These are phyloP conservation scores for Scaptomyza flava DNA, from an alignment of 2,888 invertebrate species.

Conservation along the genomic window DNA sequence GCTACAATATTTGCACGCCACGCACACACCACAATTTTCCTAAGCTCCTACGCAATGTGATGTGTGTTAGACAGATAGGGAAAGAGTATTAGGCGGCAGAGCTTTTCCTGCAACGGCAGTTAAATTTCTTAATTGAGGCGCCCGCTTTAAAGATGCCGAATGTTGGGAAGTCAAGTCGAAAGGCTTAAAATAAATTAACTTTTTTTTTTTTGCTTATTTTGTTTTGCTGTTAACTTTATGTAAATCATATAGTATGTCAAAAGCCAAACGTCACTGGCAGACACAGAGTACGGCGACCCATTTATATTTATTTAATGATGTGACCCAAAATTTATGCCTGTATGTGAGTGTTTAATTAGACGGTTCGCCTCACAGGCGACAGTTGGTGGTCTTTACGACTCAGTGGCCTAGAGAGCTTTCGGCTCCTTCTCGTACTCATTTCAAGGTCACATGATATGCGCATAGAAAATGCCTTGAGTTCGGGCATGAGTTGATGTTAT, in stretches of 20 bases:
- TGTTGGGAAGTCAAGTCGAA: conserved; percentile 44
- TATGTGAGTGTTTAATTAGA: conserved; percentile 78
- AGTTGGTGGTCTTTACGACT: conserved; percentile 75
- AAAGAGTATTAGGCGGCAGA: conserved; percentile 1
- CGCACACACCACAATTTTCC: conserved; percentile 52
- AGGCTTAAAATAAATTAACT: conserved; percentile 80
- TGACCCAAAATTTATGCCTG: conserved; percentile 79
- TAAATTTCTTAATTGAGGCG: conserved; percentile 79
- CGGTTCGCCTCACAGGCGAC: conserved; percentile 70
- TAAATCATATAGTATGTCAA: conserved; percentile 68
- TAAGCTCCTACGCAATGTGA: conserved; percentile 36
- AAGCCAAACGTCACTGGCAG: conserved; percentile 50
- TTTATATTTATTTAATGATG: conserved; percentile 81
- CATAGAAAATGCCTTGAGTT: conserved; percentile 25
- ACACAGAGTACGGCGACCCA: conserved; percentile 62
- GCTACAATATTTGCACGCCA: conserved; percentile 70
- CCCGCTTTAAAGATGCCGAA: conserved; percentile 65
- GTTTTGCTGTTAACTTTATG: conserved; percentile 66
- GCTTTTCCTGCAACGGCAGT: conserved; percentile 44
- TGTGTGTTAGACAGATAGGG: background rate
- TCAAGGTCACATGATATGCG: conserved; percentile 76
- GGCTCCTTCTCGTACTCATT: conserved; percentile 42
- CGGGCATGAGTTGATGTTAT: background rate
- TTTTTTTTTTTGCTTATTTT: conserved; percentile 41
- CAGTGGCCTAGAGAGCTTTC: conserved; percentile 32